Percentiles rank a stretch among this genome's conserved stretches.
These are phyloP conservation scores for Platysteira castanea DNA, from an alignment of 2,113 vertebrate species.

Conservation along the genomic window DNA sequence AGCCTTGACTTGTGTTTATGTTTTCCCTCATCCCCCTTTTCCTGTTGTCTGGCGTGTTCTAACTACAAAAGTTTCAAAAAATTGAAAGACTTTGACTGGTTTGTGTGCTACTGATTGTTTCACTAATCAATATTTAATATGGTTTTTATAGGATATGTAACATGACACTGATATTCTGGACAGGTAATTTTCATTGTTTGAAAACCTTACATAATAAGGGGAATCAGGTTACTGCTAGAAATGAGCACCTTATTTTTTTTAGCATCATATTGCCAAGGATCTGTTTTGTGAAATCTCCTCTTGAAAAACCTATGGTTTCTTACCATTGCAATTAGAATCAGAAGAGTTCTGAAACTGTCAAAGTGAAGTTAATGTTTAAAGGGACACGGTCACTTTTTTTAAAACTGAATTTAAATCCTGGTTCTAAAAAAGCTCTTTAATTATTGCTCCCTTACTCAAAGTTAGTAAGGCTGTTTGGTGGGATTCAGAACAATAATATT, in stretches of 20 bases:
- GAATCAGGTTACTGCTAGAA: constrained; percentile 66
- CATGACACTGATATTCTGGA: constrained; percentile 74
- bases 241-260: constrained; percentile 50
- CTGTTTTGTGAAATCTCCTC: not conserved
- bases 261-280: constrained; percentile 57
- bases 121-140: constrained; percentile 71
- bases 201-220: constrained; percentile 57
- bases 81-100: constrained; percentile 48
- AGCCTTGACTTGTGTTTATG: not conserved
- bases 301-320: not conserved
- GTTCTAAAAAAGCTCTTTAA: not conserved
- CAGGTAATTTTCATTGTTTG: constrained; percentile 69
- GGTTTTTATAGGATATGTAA: constrained; percentile 73
- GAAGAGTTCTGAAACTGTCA: not conserved
- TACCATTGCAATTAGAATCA: not conserved
- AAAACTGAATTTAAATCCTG: not conserved
- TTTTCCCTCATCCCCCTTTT: not conserved
- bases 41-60: not conserved
- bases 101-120: constrained; percentile 54
- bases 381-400: constrained; percentile 24
- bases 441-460: not conserved
- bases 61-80: constrained; percentile 23
- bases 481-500: not conserved
- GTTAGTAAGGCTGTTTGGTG: not conserved
- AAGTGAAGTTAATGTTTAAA: constrained; percentile 28